Base-by-base conservation (phyloP, 2,888 invertebrate genomes). In the Galerucella calmariensis region DNA sequence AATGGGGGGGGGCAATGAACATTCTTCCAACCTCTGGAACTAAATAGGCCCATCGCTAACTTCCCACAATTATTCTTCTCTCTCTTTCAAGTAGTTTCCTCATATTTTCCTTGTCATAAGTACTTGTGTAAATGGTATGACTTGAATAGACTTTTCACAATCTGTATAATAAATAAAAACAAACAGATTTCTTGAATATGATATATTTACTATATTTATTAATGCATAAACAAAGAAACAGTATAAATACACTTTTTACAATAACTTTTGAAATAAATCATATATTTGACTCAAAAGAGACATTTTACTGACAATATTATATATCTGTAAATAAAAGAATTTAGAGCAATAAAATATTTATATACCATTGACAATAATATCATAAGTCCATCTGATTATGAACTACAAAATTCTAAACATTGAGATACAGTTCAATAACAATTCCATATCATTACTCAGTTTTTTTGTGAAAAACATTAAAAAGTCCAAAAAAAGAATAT, bases 181-280 rank as follows among this genome's bases (percentile, higher is more conserved):
- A 8, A 6, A 35, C 35, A 8, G 0, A 35, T 35, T 35, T 41
- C 4, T n/a, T 62, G 9, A 41, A 35, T 62, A n/a, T 41, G 62
- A 35, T 62, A n/a, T 41, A 62, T 27, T 35, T 35, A 61, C 24
- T 61, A 41, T 62, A 62, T 62, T 62, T 41, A 62, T 35, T 41
- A n/a, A 41, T 14, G n/a, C 14, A 62, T 62, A 62, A 41, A 62
- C 59, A 24, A 59, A 59, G 27, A 41, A 62, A 12, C 20, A 62
- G n/a, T 41, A 8, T 58, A 35, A 9, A n/a, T 62, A 61, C 61
- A 35, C 41, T 62, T 62, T 62, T 41, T 62, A 62, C 62, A 62
- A 35, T 41, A 41, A n/a, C 6, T 41, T n/a, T 41, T n/a, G 6
- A 41, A 62, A n/a, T 27, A 62, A 41, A 41, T 14, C n/a, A 41